Conservation (phyloP, 2,888 invertebrate genomes). For the Plagodis pulveraria region DNA sequence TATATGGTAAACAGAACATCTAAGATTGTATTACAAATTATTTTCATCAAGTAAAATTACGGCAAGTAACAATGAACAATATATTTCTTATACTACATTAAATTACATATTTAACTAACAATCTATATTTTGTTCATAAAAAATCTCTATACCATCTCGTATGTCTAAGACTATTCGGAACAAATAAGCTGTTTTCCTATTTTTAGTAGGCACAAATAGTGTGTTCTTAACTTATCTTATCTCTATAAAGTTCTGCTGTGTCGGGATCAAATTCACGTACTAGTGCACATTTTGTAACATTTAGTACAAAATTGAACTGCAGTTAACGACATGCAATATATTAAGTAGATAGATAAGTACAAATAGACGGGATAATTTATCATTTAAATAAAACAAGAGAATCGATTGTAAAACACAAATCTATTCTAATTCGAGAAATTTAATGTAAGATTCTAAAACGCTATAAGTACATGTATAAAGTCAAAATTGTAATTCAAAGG, state of each 20-base stretch:
- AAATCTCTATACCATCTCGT: constrained; percentile 11
- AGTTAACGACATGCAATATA: no score
- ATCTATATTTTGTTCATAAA: constrained; percentile 26
- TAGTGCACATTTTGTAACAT: no score
- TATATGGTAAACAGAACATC: neutral
- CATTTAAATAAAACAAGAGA: no score
- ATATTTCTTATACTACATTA: constrained; percentile 14
- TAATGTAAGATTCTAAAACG: neutral
- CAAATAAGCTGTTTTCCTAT: constrained; percentile 13
- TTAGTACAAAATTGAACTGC: no score
- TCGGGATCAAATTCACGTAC: no score
- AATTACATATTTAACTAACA: constrained; percentile 18
- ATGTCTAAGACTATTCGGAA: constrained; percentile 8
- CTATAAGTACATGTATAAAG: neutral
- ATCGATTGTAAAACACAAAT: no score
- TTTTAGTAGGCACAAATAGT: constrained; percentile 34
- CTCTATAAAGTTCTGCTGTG: constrained; percentile 15
- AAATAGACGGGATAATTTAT: no score
- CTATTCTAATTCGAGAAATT: neutral
- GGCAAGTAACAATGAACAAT: constrained; percentile 34
- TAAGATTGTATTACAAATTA: neutral
- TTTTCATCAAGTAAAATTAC: constrained; percentile 26
- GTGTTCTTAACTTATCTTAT: constrained; percentile 28
- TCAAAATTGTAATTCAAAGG: constrained; percentile 1
- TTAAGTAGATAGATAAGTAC: no score